Evolutionary conservation across 2,113 vertebrate genomes (phyloP), one percentile per base, ranked within the genome.

Genomic region (Pelvicachromis taeniatus): DNA sequence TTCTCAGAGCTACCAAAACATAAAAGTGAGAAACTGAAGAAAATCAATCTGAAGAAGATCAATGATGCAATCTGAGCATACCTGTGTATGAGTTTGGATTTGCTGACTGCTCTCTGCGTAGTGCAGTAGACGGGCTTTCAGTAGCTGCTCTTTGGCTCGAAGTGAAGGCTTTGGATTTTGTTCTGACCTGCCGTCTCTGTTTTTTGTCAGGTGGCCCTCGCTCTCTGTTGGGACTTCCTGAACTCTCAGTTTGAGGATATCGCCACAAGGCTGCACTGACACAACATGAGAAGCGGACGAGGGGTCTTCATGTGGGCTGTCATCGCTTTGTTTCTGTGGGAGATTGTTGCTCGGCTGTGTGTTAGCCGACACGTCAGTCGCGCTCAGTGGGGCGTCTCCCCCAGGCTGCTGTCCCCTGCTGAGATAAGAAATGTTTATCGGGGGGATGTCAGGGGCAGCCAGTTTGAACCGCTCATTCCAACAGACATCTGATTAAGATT

Each of bases 361-460:
- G 77, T 84, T 42, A 38, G 73, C 59, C 12, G 42, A 68, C 52
- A 31, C 9, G 83, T 61, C 53, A 52, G 90, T 59, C 73, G 65
- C 63, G 53, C 85, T 80, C 91, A 80, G 92, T 29, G 35, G 90
- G 92, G 84, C 3, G 78, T 55, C 54, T 29, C 26, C 83, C 31
- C 33, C 3, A 26, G 75, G 80, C 87, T 86, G 88, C 68, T 0
- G 63, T 52, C 78, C 80, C 90, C 91, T 94, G 90, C 89, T 87
- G 89, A 84, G 86, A 85, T 88, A 77, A 94, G 81, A 94, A 61
- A 88, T 29, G 78, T 78, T 88, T 26, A 87, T 21, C 9, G 38
- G 63, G 40, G 29, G 78, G 86, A 33, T 29, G 80, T 79, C 54
- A 19, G 17, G 77, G 48, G 21, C 63, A 54, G 80, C 81, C 85